Percentiles rank a stretch among this genome's conserved stretches.
phyloP scores from a whole-genome alignment of 2,797 vertebrate species.

The Falco columbarius region DNA sequence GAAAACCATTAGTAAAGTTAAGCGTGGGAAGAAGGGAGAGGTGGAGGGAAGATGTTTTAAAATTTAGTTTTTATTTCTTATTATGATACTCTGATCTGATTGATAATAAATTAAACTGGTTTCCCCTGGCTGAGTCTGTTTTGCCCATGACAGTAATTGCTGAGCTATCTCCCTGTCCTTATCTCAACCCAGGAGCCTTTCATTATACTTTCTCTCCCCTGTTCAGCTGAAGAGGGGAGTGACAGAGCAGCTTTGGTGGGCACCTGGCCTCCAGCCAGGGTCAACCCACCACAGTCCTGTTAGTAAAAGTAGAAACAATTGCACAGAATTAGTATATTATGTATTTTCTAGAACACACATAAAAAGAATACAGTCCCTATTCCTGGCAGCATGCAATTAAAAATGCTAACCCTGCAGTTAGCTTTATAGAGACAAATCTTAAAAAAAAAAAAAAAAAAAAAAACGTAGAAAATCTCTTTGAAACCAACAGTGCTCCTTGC shows the following conservation, averaged over 20 bases:
- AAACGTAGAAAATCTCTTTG: not conserved
- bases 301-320: not conserved
- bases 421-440: not conserved
- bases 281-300: not conserved
- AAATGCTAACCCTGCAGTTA: not conserved
- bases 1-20: too few relatives aligned
- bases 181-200: too few relatives aligned
- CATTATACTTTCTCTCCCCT: not conserved
- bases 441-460: too few relatives aligned
- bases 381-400: not conserved
- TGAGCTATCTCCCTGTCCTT: too few relatives aligned
- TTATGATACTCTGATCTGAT: not conserved
- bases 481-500: accelerated
- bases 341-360: not conserved
- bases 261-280: not conserved
- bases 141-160: too few relatives aligned
- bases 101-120: not conserved
- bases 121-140: too few relatives aligned
- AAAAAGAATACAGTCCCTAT: not conserved
- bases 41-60: too few relatives aligned
- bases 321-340: not conserved
- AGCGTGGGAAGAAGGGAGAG: too few relatives aligned
- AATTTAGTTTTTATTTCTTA: not conserved
- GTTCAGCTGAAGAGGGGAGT: not conserved
- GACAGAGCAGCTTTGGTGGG: not conserved